Percentiles rank a stretch among this genome's conserved stretches.
Conservation (phyloP, 92 coral and sea anemone species). For the Parazoanthus darwini region DNA sequence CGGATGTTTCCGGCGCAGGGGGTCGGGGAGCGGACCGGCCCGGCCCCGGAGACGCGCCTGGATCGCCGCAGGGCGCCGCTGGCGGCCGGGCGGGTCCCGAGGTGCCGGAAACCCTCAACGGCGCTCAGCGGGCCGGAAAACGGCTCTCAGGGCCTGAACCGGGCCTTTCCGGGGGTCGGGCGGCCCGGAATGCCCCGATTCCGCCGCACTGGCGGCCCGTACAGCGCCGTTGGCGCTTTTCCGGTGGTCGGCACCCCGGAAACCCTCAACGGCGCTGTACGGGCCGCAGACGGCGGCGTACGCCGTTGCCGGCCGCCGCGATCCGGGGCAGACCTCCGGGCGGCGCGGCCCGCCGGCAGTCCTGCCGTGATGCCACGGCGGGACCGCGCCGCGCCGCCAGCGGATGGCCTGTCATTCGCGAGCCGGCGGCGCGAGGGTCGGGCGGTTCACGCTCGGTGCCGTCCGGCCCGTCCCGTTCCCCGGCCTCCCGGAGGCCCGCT, state of each 20-base stretch:
- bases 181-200: too few species aligned
- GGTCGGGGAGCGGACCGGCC: too few species aligned
- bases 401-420: constrained; percentile 15
- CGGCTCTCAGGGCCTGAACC: too few species aligned
- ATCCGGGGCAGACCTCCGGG: constrained; percentile 18
- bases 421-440: constrained; percentile 16
- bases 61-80: too few species aligned
- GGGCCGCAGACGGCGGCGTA: constrained; percentile 18
- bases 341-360: constrained; percentile 20
- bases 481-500: constrained; percentile 19
- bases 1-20: neutral
- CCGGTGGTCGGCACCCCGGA: too few species aligned
- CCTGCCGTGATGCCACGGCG: constrained; percentile 18
- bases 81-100: too few species aligned
- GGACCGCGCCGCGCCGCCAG: constrained; percentile 14
- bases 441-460: constrained; percentile 18
- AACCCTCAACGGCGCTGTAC: constrained; percentile 1
- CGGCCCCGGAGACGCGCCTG: too few species aligned
- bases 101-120: too few species aligned
- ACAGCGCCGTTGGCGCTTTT: too few species aligned
- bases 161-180: too few species aligned
- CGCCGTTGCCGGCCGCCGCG: constrained; percentile 20
- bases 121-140: too few species aligned
- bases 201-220: too few species aligned
- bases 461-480: constrained; percentile 18